Evolutionary conservation across 2,888 invertebrate genomes (phyloP), one percentile per base, ranked within the genome.

Genomic region (Aricia artaxerxes): DNA sequence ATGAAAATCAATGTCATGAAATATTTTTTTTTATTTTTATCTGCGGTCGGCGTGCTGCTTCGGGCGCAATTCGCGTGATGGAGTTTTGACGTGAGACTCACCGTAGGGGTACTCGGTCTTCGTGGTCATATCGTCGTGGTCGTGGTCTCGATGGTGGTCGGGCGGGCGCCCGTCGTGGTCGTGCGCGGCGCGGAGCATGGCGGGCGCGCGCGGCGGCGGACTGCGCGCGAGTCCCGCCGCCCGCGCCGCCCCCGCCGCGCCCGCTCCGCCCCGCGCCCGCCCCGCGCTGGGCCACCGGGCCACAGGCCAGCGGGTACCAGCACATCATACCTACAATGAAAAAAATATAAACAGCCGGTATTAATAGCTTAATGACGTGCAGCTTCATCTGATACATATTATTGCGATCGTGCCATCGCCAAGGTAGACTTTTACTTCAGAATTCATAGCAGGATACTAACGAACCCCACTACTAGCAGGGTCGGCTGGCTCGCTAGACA

Each of bases 51-150:
- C n/a, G 38, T 40, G 73, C 16, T 9, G 73, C n/a, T 38, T 7
- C 1, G 1, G 49, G 13, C 9, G 75, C 35, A 73, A 57, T 77
- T 69, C 73, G 76, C 77, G 6, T 64, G 44, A 57, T 76, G 13
- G 35, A 53, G 40, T 57, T 40, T 31, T 1, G 24, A 77, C 4
- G 35, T 35, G 49, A 77, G 73, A 90, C 92, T 93, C 87, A 93
- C 92, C 92, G 84, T 87, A 92, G 81, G 87, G 91, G 86, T 92
- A 92, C 81, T 92, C 92, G 84, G 86, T 86, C 85, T 91, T 91
- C 83, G 86, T 87, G 83, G 84, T 85, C 79, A 83, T 79, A 79
- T 80, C 81, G 82, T 78, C 82, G 80, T 79, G 82, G 79, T 80
- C 81, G 82, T 78, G 82, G 80, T 79, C 82, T 49, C 49, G 49